phyloP scores from a whole-genome alignment of 2,888 invertebrate species.

The Acleris emargana region DNA sequence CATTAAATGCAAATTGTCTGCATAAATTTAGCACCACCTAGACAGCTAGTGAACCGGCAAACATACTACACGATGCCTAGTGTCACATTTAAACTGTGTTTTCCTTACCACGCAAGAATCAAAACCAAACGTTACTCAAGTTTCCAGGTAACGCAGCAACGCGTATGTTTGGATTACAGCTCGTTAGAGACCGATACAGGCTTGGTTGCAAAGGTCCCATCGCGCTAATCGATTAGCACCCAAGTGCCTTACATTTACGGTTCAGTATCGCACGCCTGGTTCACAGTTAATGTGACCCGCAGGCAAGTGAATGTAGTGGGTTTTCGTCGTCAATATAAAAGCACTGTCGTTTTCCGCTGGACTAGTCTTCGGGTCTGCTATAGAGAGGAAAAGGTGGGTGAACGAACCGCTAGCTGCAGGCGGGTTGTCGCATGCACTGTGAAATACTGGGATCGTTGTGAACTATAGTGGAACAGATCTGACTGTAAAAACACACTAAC shows the following conservation, averaged over 20 bases:
- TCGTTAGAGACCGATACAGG: conserved; percentile 40
- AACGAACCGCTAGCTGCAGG: conserved; percentile 56
- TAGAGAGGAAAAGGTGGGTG: conserved; percentile 80
- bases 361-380: conserved; percentile 75
- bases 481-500: conserved; percentile 18
- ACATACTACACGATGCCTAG: background rate
- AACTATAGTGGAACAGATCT: conserved; percentile 31
- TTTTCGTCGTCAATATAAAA: conserved; percentile 75
- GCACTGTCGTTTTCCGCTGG: conserved; percentile 75
- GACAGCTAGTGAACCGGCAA: background rate
- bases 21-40: background rate
- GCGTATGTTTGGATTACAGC: conserved; percentile 51
- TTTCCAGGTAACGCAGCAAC: conserved; percentile 65
- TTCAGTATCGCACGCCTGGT: conserved; percentile 52
- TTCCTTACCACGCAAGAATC: conserved; percentile 52
- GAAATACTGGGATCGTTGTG: conserved; percentile 48
- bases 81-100: conserved; percentile 35
- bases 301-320: conserved; percentile 72
- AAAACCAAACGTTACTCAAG: conserved; percentile 57
- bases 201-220: conserved; percentile 40
- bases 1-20: background rate
- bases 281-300: conserved; percentile 53
- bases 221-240: conserved; percentile 40
- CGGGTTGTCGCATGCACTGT: conserved; percentile 55
- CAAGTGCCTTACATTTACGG: conserved; percentile 53